phyloP scores from a whole-genome alignment of 2,797 vertebrate genomes.

The Vultur gryphus region DNA sequence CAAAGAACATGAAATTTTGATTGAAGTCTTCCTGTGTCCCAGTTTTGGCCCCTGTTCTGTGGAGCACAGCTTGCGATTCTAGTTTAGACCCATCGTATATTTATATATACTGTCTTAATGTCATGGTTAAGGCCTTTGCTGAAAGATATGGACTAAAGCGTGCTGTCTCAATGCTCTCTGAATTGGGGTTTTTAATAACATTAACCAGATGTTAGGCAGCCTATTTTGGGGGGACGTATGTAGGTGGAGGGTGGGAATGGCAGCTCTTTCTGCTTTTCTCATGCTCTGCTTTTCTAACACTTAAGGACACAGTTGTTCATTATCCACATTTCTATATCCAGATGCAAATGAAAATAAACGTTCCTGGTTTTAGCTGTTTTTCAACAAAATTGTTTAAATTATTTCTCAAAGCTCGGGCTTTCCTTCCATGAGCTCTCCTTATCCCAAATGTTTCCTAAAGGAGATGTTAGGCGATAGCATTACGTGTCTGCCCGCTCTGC shows the following conservation, averaged over 20 bases:
- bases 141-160: background rate
- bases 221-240: fast-evolving
- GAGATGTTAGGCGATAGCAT: background rate
- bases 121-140: background rate
- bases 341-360: background rate
- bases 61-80: background rate
- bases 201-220: background rate
- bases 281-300: background rate
- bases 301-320: background rate
- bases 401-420: background rate
- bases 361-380: background rate
- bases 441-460: background rate
- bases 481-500: fast-evolving
- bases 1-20: background rate
- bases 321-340: background rate
- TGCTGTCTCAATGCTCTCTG: background rate
- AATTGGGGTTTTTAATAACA: background rate
- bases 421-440: background rate
- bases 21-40: background rate
- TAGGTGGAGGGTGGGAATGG: background rate
- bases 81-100: background rate
- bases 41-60: background rate
- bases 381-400: background rate
- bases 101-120: background rate
- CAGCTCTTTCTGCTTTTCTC: background rate